phyloP scores from a whole-genome alignment of 2,113 vertebrate species.

The Oxygymnocypris stewartii region DNA sequence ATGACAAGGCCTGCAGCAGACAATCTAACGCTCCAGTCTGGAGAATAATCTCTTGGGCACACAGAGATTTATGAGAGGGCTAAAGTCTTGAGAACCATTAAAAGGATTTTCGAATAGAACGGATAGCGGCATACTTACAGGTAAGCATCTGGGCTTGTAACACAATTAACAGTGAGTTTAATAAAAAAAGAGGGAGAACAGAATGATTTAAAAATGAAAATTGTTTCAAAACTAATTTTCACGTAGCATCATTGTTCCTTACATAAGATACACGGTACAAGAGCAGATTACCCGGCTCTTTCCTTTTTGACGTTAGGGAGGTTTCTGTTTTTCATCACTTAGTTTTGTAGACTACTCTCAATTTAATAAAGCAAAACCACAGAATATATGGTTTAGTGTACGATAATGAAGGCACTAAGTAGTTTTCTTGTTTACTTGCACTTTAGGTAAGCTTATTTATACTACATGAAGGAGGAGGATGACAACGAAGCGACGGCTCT shows the following conservation, averaged over 20 bases:
- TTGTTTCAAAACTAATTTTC: constrained; percentile 9
- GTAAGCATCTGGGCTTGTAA: constrained; percentile 41
- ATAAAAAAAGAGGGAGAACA: constrained; percentile 8
- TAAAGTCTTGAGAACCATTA: constrained; percentile 43
- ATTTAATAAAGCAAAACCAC: constrained; percentile 35
- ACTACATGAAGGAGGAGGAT: not conserved
- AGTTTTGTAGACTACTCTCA: constrained; percentile 24
- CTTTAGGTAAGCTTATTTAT: constrained; percentile 15
- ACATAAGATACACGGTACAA: not conserved
- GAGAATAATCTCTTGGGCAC: constrained; percentile 44
- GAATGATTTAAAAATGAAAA: constrained; percentile 31
- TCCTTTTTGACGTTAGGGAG: not conserved
- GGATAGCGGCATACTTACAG: not conserved
- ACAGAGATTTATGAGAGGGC: constrained; percentile 42
- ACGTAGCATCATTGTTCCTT: not conserved
- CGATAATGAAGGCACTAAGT: not conserved
- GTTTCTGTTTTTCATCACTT: constrained; percentile 6
- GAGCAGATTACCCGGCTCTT: not conserved
- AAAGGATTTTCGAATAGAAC: constrained; percentile 39
- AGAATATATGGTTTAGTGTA: not conserved
- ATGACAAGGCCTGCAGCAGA: constrained; percentile 27
- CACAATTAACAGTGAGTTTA: constrained; percentile 29
- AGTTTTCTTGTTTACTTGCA: constrained; percentile 17
- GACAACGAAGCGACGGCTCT: not conserved
- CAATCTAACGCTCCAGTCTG: constrained; percentile 26